These are phyloP conservation scores for Malacoctenus gilli DNA, from an alignment of 2,797 vertebrate genomes.

Conservation along the genomic window DNA sequence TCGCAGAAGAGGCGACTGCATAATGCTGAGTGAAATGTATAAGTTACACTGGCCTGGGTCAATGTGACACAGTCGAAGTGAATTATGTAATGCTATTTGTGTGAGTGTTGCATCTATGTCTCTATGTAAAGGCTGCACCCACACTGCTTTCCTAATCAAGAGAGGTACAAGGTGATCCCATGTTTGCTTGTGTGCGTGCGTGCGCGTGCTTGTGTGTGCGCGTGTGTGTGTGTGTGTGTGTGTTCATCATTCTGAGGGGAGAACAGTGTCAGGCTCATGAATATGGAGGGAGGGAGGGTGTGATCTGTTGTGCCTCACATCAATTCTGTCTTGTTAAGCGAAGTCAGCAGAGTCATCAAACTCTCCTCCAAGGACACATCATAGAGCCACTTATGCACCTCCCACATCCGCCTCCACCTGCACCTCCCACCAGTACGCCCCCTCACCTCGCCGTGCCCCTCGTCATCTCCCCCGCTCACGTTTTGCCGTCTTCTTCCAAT, in stretches of 20 bases:
- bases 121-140: constrained; percentile 10
- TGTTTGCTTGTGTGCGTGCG: constrained; percentile 24
- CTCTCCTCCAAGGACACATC: constrained; percentile 75
- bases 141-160: constrained; percentile 1
- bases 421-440: constrained; percentile 11
- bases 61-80: constrained; percentile 10
- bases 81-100: constrained; percentile 10
- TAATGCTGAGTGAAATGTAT: constrained; percentile 8
- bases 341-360: constrained; percentile 74
- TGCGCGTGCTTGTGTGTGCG: constrained; percentile 15
- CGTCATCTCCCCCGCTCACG: constrained; percentile 41
- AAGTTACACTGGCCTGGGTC: constrained; percentile 2
- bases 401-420: constrained; percentile 45
- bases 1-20: constrained; percentile 5
- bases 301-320: constrained; percentile 73
- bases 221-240: constrained; percentile 16
- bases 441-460: constrained; percentile 33
- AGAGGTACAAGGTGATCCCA: constrained; percentile 32
- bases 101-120: constrained; percentile 8
- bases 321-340: constrained; percentile 76
- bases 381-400: constrained; percentile 52
- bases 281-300: constrained; percentile 70
- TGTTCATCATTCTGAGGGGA: constrained; percentile 45
- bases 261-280: constrained; percentile 66
- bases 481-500: constrained; percentile 19